These are phyloP conservation scores for Thecophora atra DNA, from an alignment of 2,888 invertebrate species.

Conservation along the genomic window DNA sequence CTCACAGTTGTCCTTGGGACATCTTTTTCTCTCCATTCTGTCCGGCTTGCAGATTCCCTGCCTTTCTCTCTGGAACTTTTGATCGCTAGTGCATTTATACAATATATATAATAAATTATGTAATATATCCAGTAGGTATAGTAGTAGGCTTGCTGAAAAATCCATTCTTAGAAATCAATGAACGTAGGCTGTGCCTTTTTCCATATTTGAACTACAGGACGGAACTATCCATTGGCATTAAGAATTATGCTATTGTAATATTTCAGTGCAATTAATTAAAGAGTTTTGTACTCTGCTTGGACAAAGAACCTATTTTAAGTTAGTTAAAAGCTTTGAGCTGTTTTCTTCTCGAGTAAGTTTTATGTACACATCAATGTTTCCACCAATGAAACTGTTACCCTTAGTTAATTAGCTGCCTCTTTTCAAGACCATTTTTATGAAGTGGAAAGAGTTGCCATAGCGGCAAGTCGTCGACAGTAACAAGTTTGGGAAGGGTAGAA, in stretches of 20 bases:
- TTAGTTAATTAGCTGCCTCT: constrained; percentile 19
- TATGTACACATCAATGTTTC: constrained; percentile 40
- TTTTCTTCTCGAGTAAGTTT: neutral
- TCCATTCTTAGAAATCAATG: no score
- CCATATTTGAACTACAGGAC: no score
- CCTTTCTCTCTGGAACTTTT: no score
- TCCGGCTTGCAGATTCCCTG: no score
- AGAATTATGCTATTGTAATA: neutral
- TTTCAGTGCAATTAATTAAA: neutral
- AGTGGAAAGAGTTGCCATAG: constrained; percentile 7
- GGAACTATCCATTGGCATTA: no score
- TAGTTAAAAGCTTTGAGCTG: neutral
- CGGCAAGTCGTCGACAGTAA: neutral
- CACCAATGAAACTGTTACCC: constrained; percentile 30
- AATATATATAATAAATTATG: no score
- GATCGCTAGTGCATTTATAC: no score
- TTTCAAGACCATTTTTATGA: neutral
- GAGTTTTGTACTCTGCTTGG: neutral
- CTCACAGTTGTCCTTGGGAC: no score
- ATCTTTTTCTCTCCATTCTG: no score
- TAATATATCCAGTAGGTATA: no score
- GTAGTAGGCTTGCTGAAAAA: no score
- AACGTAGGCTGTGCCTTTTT: no score
- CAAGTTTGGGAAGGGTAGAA: neutral
- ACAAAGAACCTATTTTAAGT: neutral